phyloP scores from a whole-genome alignment of 1,140 invertebrate species.

The Drosophila azteca region DNA sequence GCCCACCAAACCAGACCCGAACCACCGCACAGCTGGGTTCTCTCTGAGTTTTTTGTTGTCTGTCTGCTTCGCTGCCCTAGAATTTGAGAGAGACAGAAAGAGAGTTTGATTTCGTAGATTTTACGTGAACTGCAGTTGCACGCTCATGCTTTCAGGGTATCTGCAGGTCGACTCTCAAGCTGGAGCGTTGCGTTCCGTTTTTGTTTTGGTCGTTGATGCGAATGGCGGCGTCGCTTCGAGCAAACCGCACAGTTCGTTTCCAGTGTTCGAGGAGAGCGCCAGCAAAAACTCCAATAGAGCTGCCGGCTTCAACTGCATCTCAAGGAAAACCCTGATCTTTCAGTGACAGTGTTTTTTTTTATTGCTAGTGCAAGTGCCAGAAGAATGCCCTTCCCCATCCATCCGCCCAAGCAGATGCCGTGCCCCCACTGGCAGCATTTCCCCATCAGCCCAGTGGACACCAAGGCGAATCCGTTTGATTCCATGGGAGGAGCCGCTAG shows the following conservation, averaged over 20 bases:
- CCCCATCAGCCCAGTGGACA: conserved; percentile 71
- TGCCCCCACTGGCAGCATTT: conserved; percentile 82
- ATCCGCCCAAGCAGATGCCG: conserved; percentile 80
- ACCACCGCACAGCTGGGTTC: conserved; percentile 2
- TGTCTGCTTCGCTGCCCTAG: conserved; percentile 30
- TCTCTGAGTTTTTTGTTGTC: conserved; percentile 22
- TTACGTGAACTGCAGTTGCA: too few relatives aligned
- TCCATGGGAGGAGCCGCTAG: conserved; percentile 40
- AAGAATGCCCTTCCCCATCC: conserved; percentile 75
- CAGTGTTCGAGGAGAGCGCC: conserved; percentile 56
- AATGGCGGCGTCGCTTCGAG: conserved; percentile 57
- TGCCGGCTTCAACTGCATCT: too few relatives aligned
- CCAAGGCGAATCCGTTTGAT: conserved; percentile 61
- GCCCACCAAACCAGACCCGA: conserved; percentile 53
- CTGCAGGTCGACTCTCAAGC: conserved; percentile 13
- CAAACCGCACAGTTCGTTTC: conserved; percentile 64
- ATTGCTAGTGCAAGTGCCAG: conserved; percentile 1
- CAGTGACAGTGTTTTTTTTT: too few relatives aligned
- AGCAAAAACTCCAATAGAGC: conserved; percentile 19
- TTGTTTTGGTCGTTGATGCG: conserved; percentile 67
- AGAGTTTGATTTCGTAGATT: too few relatives aligned
- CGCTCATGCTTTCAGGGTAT: conserved; percentile 25
- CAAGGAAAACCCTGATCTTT: too few relatives aligned
- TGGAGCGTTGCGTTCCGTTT: conserved; percentile 47
- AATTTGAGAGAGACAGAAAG: not conserved